Conservation (phyloP, 53 echinoderm and acorn worm species). For the Patiria pectinifera region DNA sequence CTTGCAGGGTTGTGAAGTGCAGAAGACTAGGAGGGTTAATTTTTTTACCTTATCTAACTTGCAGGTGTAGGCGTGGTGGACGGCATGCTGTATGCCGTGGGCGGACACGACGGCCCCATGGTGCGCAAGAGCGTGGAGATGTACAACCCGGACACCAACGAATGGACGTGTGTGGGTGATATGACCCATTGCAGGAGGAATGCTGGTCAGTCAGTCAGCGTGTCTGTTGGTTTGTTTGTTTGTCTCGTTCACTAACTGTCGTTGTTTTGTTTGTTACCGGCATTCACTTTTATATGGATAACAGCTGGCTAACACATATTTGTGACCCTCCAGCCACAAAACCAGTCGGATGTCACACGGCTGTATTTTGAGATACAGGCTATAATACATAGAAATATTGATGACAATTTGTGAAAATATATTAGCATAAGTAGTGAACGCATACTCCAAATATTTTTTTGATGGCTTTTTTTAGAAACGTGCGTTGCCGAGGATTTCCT, state of each 20-base stretch:
- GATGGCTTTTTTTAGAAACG: no score
- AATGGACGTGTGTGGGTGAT: slow-evolving; percentile 92
- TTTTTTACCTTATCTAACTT: not conserved
- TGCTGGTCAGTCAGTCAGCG: slow-evolving; percentile 74
- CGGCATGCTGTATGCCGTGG: slow-evolving; percentile 92
- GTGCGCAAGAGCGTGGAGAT: slow-evolving; percentile 98
- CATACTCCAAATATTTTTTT: no score
- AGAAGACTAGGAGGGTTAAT: no score
- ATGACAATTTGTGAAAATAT: no score
- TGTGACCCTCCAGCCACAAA: no score
- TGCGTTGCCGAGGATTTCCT: no score
- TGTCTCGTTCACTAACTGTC: not conserved
- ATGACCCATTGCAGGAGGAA: slow-evolving; percentile 97
- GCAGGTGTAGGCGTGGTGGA: slow-evolving; percentile 96
- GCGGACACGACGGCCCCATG: slow-evolving; percentile 98
- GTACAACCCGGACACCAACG: slow-evolving; percentile 86
- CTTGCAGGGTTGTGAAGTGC: no score
- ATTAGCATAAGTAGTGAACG: no score
- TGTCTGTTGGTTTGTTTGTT: not conserved
- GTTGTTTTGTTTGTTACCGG: not conserved
- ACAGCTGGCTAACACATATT: no score
- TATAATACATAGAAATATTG: no score
- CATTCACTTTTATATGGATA: not conserved
- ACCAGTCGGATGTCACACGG: no score
- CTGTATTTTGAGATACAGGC: no score